phyloP scores from a whole-genome alignment of 2,113 vertebrate species.

The Leucosticte australis region DNA sequence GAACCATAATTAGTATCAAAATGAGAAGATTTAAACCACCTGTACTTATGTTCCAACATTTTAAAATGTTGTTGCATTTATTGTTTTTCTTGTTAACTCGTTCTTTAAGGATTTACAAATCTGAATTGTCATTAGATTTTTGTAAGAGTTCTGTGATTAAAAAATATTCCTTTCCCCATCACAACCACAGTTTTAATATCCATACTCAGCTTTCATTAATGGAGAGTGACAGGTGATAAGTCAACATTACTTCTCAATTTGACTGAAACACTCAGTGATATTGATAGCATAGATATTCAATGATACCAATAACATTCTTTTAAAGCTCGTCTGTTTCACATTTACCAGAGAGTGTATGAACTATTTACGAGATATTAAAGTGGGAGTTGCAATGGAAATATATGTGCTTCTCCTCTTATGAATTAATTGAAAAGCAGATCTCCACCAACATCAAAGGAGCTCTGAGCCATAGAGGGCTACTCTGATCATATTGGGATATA shows the following conservation, averaged over 20 bases:
- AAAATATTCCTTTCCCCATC: background rate
- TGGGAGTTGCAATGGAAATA: background rate
- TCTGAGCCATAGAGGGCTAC: background rate
- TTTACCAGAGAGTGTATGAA: constrained; percentile 7
- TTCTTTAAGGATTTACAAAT: background rate
- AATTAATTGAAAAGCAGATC: background rate
- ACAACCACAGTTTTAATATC: background rate
- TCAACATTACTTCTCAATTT: constrained; percentile 41
- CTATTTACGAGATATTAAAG: background rate
- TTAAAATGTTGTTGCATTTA: background rate
- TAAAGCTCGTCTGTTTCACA: constrained; percentile 42
- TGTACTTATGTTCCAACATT: background rate
- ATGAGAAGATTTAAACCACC: background rate
- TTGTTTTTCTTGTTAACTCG: background rate
- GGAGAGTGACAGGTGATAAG: background rate
- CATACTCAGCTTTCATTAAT: background rate
- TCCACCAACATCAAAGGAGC: constrained; percentile 13
- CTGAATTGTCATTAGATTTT: background rate
- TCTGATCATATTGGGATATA: background rate
- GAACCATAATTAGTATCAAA: background rate
- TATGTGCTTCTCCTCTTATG: background rate
- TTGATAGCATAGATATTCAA: background rate
- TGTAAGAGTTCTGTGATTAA: background rate
- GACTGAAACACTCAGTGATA: background rate
- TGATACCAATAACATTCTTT: constrained; percentile 1